phyloP scores from a whole-genome alignment of 92 coral and sea anemone species.

The Actinostola sp. region DNA sequence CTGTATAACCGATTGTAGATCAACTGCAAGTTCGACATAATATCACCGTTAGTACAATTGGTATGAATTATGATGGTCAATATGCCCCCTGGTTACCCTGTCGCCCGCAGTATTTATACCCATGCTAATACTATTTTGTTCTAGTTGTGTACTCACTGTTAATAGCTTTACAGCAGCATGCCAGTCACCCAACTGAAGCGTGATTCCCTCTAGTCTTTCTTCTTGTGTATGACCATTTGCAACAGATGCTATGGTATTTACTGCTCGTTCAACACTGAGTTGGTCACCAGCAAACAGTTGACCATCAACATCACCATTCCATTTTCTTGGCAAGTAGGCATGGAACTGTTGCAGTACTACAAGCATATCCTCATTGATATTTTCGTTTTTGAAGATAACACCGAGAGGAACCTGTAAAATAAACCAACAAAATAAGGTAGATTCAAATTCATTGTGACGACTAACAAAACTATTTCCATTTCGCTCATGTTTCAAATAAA shows the following conservation, averaged over 20 bases:
- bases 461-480: too few species aligned
- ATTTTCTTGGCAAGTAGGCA: conserved; percentile 32
- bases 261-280: conserved; percentile 45
- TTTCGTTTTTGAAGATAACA: conserved; percentile 47
- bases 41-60: background rate
- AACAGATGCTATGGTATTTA: conserved; percentile 52
- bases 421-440: too few species aligned
- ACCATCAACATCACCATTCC: conserved; percentile 29
- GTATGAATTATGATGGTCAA: background rate
- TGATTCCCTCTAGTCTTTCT: conserved; percentile 45
- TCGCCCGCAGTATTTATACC: too few species aligned
- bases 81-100: too few species aligned
- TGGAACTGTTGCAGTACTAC: conserved; percentile 41
- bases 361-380: conserved; percentile 51
- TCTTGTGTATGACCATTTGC: conserved; percentile 60
- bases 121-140: background rate
- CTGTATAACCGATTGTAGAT: conserved; percentile 55
- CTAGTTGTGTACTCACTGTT: conserved; percentile 32
- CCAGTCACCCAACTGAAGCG: conserved; percentile 57
- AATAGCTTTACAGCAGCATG: conserved; percentile 64
- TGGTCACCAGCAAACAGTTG: conserved; percentile 54
- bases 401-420: conserved; percentile 50
- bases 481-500: too few species aligned
- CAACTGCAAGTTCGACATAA: conserved; percentile 8
- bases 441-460: too few species aligned